Evolutionary conservation across 2,888 invertebrate genomes (phyloP).

Genomic region (Dendrolimus houi): DNA sequence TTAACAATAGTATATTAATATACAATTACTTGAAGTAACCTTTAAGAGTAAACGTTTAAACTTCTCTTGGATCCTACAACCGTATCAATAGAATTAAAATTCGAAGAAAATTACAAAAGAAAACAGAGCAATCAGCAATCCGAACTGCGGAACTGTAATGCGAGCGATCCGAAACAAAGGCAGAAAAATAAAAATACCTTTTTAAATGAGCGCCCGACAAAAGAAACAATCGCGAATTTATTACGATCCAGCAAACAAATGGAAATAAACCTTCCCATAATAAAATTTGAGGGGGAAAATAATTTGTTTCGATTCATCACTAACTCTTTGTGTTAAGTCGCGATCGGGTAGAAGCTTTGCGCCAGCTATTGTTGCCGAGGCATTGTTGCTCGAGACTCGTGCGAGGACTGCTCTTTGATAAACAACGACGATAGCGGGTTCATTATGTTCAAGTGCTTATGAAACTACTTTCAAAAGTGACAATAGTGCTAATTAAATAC

Average conservation of each 20-base stretch:
- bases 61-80: not conserved
- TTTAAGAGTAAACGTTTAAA: too few species aligned
- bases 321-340: not conserved
- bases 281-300: conserved; percentile 5
- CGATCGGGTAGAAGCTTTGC: not conserved
- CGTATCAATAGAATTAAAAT: not conserved
- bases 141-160: not conserved
- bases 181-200: not conserved
- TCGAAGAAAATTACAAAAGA: too few species aligned
- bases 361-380: not conserved
- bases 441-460: too few species aligned
- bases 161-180: not conserved
- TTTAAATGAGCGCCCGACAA: not conserved
- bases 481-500: too few species aligned
- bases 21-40: too few species aligned
- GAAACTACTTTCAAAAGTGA: too few species aligned
- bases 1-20: too few species aligned
- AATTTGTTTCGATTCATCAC: conserved; percentile 4
- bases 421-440: too few species aligned
- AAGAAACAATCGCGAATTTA: conserved; percentile 1
- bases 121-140: not conserved
- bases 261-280: conserved; percentile 3
- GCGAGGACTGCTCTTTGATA: too few species aligned
- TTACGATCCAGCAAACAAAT: conserved; percentile 2
- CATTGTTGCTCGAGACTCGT: too few species aligned